Conservation (phyloP, 1,140 invertebrate species). For the Drosophila mauritiana region DNA sequence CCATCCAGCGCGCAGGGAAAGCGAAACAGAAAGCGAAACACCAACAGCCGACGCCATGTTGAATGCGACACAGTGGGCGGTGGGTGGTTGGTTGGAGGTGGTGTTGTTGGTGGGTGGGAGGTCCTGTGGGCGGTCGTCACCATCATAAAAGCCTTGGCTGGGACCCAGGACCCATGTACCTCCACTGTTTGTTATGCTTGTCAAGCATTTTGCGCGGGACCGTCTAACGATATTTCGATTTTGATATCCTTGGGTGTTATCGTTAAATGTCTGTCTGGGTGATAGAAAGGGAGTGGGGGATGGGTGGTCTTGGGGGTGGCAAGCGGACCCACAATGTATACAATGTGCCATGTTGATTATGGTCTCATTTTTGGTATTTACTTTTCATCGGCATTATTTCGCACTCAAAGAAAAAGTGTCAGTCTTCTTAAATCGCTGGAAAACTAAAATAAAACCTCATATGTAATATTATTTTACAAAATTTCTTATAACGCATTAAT, state of each 20-base stretch:
- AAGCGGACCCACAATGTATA: conserved; percentile 14
- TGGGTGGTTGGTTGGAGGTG: conserved; percentile 9
- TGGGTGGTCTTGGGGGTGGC: neutral
- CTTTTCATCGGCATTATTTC: conserved; percentile 64
- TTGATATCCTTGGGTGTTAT: conserved; percentile 82
- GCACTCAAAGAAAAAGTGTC: conserved; percentile 9
- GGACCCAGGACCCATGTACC: conserved; percentile 51
- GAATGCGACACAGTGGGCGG: conserved; percentile 52
- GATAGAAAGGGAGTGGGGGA: neutral
- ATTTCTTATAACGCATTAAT: neutral
- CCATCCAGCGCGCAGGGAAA: conserved; percentile 21
- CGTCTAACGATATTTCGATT: conserved; percentile 77
- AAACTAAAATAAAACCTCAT: no score
- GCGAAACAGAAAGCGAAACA: conserved; percentile 57
- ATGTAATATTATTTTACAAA: no score
- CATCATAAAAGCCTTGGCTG: conserved; percentile 57
- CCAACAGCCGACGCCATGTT: conserved; percentile 63
- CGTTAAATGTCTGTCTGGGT: conserved; percentile 74
- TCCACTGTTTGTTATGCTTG: conserved; percentile 80
- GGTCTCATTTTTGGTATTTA: conserved; percentile 78
- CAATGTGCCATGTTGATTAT: conserved; percentile 73
- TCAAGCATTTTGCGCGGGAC: conserved; percentile 76
- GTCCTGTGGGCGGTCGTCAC: conserved; percentile 34
- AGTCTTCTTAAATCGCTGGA: neutral
- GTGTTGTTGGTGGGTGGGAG: conserved; percentile 10